phyloP scores from a whole-genome alignment of 1,140 invertebrate species.

The Apis laboriosa region DNA sequence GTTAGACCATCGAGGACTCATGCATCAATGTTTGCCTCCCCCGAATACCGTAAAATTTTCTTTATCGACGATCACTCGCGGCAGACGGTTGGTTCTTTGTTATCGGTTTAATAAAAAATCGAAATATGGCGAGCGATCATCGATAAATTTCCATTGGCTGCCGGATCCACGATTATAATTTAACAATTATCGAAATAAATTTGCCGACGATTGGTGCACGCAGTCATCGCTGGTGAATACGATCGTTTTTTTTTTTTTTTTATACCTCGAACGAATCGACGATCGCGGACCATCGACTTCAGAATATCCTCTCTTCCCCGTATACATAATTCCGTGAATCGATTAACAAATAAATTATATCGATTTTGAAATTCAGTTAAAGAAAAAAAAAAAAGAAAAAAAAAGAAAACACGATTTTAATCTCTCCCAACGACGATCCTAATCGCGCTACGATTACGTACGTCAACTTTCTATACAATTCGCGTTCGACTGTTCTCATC shows the following conservation, averaged over 20 bases:
- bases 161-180: neutral
- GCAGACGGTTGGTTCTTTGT: too few species aligned
- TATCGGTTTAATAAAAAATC: neutral
- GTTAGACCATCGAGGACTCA: neutral
- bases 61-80: neutral
- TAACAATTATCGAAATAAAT: neutral
- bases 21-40: neutral
- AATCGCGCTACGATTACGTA: slow-evolving; percentile 60
- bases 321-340: slow-evolving; percentile 13
- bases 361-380: slow-evolving; percentile 48
- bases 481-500: slow-evolving; percentile 1
- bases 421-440: slow-evolving; percentile 41
- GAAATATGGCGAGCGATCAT: neutral
- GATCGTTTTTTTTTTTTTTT: neutral
- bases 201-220: neutral
- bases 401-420: slow-evolving; percentile 32
- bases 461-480: slow-evolving; percentile 41
- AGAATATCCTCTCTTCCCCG: neutral
- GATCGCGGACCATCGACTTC: neutral
- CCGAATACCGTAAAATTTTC: neutral
- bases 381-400: slow-evolving; percentile 10
- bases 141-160: neutral
- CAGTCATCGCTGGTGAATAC: neutral
- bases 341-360: slow-evolving; percentile 57
- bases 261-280: slow-evolving; percentile 3